phyloP scores from a whole-genome alignment of 2,797 vertebrate genomes.

The Fistularia tabacaria region DNA sequence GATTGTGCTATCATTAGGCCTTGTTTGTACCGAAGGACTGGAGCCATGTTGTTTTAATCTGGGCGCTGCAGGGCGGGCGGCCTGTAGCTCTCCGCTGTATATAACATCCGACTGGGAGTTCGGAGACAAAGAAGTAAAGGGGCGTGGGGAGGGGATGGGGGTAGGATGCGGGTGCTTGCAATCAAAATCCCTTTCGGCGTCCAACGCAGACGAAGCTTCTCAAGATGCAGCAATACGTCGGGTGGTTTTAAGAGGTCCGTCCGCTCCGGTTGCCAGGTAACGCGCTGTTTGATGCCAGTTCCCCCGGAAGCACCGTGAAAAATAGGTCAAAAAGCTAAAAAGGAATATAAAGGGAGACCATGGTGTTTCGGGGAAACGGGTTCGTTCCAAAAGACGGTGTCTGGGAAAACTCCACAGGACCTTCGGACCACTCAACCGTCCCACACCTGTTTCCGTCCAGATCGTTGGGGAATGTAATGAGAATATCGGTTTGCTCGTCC shows the following conservation, averaged over 20 bases:
- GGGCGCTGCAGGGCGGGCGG: too few species aligned
- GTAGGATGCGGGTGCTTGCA: not conserved
- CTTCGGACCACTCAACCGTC: too few species aligned
- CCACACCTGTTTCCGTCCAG: too few species aligned
- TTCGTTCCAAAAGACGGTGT: conserved; percentile 2
- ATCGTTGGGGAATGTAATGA: too few species aligned
- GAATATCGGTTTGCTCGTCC: too few species aligned
- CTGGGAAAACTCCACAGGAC: conserved; percentile 30
- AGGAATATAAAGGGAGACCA: conserved; percentile 3
- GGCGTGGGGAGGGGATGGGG: too few species aligned
- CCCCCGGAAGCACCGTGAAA: too few species aligned
- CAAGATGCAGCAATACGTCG: conserved; percentile 29
- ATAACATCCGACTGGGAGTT: conserved; percentile 17
- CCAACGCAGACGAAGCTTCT: conserved; percentile 13
- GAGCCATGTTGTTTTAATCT: conserved; percentile 39
- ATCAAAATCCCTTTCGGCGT: conserved; percentile 14
- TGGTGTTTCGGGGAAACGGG: conserved; percentile 8
- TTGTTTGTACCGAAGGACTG: conserved; percentile 53
- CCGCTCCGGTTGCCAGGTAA: conserved; percentile 21
- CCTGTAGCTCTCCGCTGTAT: not conserved
- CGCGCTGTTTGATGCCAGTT: not conserved
- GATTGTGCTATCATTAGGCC: conserved; percentile 30
- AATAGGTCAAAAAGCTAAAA: too few species aligned
- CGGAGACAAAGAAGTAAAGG: too few species aligned
- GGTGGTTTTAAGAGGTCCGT: conserved; percentile 3